Evolutionary conservation across 2,113 vertebrate species (phyloP), one percentile per base, ranked within the genome.

Genomic region (Damaliscus lunatus): DNA sequence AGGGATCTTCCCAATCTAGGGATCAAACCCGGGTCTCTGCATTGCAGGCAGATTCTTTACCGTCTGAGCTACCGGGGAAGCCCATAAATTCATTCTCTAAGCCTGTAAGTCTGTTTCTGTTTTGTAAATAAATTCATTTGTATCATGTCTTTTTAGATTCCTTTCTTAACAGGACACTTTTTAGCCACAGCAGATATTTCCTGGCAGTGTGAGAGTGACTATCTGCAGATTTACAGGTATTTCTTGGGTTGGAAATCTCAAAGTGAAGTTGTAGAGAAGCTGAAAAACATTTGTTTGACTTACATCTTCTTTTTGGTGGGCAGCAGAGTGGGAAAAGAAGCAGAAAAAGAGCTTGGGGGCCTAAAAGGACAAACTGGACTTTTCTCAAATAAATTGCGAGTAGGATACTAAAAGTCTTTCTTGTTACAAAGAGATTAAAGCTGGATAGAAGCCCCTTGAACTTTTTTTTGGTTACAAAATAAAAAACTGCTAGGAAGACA

Each of bases 371-470:
- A 86, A 86, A 91, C 74, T 74, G 33, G 25, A 88, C 6, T 97
- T 96, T 94, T 91, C 27, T 62, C n/a, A 92, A 88, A 77, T 87
- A 92, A 96, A 85, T 71, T 88, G 15, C 84, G 94, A 97, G 46
- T 57, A 83, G 74, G 52, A 71, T 12, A 52, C 21, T n/a, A n/a
- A 88, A 87, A 48, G n/a, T 88, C 67, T 82, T 43, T 91, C 67
- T 95, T 93, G 77, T 46, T 97, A 93, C 43, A 74, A 82, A 88
- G 62, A 85, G 67, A 83, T 36, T 43, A 93, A 94, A 80, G 46
- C 88, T 91, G 36, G 25, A 88, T 74, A 77, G 57, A 92, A 74
- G 7, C 40, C 88, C 23, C 80, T 88, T 74, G 83, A 7, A 80
- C 21, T 89, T 55, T 40, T 90, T 88, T 89, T 52, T 57, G 59